Percentiles rank a stretch among this genome's conserved stretches.
Conservation (phyloP, 2,113 vertebrate genomes). For the Bostrychus sinensis region DNA sequence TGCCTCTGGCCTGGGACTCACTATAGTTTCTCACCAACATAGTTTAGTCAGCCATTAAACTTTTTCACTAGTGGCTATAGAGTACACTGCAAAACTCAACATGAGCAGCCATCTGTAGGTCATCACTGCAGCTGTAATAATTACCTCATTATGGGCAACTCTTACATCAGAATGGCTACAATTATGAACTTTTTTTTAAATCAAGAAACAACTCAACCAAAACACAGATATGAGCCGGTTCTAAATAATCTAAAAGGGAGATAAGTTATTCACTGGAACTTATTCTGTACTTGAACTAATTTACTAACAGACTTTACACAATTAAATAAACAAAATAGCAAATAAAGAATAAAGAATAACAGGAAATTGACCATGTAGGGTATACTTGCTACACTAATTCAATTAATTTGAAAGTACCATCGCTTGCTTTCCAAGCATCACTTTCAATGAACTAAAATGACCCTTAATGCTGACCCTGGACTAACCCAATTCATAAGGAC, state of each 20-base stretch:
- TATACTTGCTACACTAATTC: too few relatives aligned
- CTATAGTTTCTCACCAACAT: conserved; percentile 8
- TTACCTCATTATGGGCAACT: not conserved
- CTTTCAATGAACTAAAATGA: too few relatives aligned
- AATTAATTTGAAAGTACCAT: too few relatives aligned
- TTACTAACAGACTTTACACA: too few relatives aligned
- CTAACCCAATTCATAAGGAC: too few relatives aligned
- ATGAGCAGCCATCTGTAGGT: not conserved
- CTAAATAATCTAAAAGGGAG: not conserved
- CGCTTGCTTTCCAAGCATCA: too few relatives aligned
- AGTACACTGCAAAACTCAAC: not conserved
- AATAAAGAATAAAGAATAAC: too few relatives aligned
- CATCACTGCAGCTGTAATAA: not conserved
- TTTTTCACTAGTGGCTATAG: not conserved
- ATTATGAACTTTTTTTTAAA: not conserved
- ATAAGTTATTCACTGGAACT: conserved; percentile 10
- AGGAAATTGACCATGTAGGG: too few relatives aligned
- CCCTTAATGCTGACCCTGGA: too few relatives aligned
- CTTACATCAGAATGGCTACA: not conserved
- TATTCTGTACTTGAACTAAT: conserved; percentile 7
- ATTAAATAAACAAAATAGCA: too few relatives aligned
- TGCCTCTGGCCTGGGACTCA: conserved; percentile 19
- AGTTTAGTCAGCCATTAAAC: conserved; percentile 11
- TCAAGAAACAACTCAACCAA: not conserved
- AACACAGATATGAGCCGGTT: not conserved